These are phyloP conservation scores for Euclidia mi DNA, from an alignment of 2,888 invertebrate species.

Conservation along the genomic window DNA sequence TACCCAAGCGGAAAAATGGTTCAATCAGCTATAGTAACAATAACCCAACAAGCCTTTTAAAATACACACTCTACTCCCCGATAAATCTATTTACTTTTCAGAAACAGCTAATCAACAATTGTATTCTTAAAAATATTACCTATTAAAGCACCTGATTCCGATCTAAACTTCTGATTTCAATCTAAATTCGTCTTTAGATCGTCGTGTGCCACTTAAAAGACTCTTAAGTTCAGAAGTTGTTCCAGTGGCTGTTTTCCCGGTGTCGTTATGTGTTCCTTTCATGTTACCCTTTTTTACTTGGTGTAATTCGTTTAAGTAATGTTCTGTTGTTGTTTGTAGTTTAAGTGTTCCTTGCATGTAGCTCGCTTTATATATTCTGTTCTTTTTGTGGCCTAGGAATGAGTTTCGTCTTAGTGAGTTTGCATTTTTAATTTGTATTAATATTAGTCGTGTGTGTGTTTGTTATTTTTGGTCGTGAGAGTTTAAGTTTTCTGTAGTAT, in stretches of 20 bases:
- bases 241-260: slow-evolving; percentile 10
- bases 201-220: slow-evolving; percentile 16
- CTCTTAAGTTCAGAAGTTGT: slow-evolving; percentile 16
- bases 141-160: slow-evolving; percentile 26
- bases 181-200: slow-evolving; percentile 34
- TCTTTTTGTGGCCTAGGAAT: neutral
- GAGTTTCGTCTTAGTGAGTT: no score
- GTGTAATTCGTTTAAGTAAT: slow-evolving; percentile 16
- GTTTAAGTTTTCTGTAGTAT: no score
- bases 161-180: slow-evolving; percentile 42
- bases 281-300: slow-evolving; percentile 21
- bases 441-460: no score
- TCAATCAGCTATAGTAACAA: no score
- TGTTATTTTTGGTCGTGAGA: no score
- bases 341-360: slow-evolving; percentile 10
- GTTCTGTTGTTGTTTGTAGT: slow-evolving; percentile 17
- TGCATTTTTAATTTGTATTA: no score
- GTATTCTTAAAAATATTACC: slow-evolving; percentile 23
- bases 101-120: neutral
- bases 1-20: no score
- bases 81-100: neutral
- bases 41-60: neutral
- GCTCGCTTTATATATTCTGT: neutral
- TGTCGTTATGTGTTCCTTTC: slow-evolving; percentile 14
- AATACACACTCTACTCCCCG: neutral